Base-by-base conservation (phyloP, 2,797 vertebrate species). In the Enteromius treurensis region DNA sequence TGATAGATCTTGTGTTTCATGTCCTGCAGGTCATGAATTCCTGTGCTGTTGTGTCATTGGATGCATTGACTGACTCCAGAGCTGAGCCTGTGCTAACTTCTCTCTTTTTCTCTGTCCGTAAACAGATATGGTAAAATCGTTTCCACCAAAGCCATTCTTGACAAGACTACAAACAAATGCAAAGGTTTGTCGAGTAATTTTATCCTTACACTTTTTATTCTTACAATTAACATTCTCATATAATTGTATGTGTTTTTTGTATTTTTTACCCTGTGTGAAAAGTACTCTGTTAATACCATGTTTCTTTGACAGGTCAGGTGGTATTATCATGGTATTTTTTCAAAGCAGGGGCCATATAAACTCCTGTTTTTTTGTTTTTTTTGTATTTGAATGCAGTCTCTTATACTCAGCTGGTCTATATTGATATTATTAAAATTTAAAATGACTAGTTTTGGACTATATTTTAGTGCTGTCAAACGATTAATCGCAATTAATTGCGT, bases 131-230 rank as follows among this genome's bases (percentile, higher is more conserved):
- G 98, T 81, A 99, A 99, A 94, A 99, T 99, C 81, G 97, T 99
- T 86, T 99, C 98, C 86, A 99, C 98, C 0, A 99, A 99, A 93
- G 98, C 98, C 85, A 99, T 99, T 92, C 95, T 99, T 95, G 98
- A 99, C 93, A 99, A 99, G 93, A 98, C 98, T 55, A 99, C 98
- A 87, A 99, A 99, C 96, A 99, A 99, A 95, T 99, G 98, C 94
- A 99, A 99, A 98, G 98, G 98, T 99, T 93, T 87, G 94, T 92
- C 70, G 37, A 32, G 37, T 81, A 1, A 21, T 70, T 82, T 65
- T 74, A 29, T 47, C 15, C 45, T 47, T 60, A 32, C 58, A 62
- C 58, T 14, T 70, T 82, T 70, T 69, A 23, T 53, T 23, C 51
- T 37, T 67, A 40, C 15, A 62, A 15, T 29, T 62, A 62, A 29